These are phyloP conservation scores for Serranus cabrilla DNA, from an alignment of 2,797 vertebrate species.

Conservation along the genomic window DNA sequence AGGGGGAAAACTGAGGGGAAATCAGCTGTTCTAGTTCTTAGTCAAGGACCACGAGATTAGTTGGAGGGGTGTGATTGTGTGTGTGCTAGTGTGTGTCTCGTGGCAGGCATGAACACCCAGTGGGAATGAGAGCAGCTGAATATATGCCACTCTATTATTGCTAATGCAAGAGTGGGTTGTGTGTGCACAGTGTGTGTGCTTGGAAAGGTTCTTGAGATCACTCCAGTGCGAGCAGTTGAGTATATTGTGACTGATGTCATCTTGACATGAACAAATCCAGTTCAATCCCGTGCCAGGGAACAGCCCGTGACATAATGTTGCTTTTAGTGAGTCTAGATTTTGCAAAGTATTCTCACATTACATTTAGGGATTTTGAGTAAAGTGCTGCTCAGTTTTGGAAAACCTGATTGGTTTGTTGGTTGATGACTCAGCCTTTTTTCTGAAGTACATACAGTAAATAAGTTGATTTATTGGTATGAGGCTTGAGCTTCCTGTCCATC, in stretches of 20 bases:
- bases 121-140: slow-evolving; percentile 56
- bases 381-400: slow-evolving; percentile 38
- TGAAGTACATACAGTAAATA: slow-evolving; percentile 10
- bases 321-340: slow-evolving; percentile 62
- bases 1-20: slow-evolving; percentile 67
- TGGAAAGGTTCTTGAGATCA: slow-evolving; percentile 20
- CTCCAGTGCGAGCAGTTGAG: slow-evolving; percentile 21
- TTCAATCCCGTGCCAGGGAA: slow-evolving; percentile 58
- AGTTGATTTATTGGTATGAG: slow-evolving; percentile 16
- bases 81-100: neutral
- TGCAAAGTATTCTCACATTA: slow-evolving; percentile 36
- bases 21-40: slow-evolving; percentile 79
- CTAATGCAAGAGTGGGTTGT: neutral
- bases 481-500: slow-evolving; percentile 24
- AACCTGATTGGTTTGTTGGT: slow-evolving; percentile 19
- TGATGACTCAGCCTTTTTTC: slow-evolving; percentile 45
- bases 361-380: slow-evolving; percentile 40
- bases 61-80: slow-evolving; percentile 33
- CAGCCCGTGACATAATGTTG: slow-evolving; percentile 67
- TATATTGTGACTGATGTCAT: slow-evolving; percentile 58
- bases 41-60: slow-evolving; percentile 67
- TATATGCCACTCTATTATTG: slow-evolving; percentile 38
- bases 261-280: slow-evolving; percentile 60
- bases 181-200: slow-evolving; percentile 18
- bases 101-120: slow-evolving; percentile 45